Percentiles rank a stretch among this genome's conserved stretches.
Conservation (phyloP, 2,113 vertebrate species). For the Syrrhaptes paradoxus region DNA sequence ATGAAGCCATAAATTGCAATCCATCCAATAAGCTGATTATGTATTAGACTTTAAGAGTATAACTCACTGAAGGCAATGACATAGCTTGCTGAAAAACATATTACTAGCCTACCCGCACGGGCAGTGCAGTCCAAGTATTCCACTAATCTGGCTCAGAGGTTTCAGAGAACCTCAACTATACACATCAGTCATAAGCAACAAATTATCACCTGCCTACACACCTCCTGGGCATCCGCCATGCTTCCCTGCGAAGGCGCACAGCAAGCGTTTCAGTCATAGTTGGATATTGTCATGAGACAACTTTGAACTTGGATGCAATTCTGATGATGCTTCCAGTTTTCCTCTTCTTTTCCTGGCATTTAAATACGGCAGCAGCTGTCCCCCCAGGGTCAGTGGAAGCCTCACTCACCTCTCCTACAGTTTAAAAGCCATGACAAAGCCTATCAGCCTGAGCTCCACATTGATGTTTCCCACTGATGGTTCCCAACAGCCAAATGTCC, state of each 20-base stretch:
- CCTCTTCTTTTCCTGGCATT: background rate
- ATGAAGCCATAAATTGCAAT: background rate
- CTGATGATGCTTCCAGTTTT: background rate
- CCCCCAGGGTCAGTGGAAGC: background rate
- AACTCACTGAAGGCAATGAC: slow-evolving; percentile 22
- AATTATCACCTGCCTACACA: background rate
- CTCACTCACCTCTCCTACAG: background rate
- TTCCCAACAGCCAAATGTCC: background rate
- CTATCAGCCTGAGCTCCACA: background rate
- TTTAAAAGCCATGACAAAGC: background rate
- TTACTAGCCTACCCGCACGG: background rate
- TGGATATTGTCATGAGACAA: background rate
- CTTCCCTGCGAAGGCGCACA: background rate
- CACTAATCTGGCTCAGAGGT: background rate
- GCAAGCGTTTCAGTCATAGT: background rate
- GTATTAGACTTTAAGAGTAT: background rate
- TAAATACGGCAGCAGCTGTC: background rate
- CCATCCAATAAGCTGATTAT: slow-evolving; percentile 16
- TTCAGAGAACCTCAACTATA: background rate
- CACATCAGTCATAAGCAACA: background rate
- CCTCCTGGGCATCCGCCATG: background rate
- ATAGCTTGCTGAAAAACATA: background rate
- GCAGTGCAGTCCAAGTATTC: background rate
- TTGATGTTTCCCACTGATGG: background rate
- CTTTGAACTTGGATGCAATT: rapidly evolving